Base-by-base conservation (phyloP, 30 jellyfish, hydroid and myxozoan genomes). In the Pelagia noctiluca region DNA sequence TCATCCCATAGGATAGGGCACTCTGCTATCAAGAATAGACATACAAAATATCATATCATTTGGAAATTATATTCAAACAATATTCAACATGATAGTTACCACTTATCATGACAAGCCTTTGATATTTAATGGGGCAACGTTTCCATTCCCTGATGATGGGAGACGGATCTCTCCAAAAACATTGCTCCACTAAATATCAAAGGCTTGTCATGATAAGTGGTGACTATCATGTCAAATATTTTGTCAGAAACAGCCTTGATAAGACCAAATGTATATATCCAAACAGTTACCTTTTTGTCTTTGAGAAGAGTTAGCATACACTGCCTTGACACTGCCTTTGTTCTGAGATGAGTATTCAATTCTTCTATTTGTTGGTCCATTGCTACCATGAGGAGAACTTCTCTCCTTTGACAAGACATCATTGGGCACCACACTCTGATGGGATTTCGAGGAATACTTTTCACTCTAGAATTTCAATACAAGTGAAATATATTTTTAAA, bases 341-440 rank as follows among this genome's bases (percentile, higher is more conserved):
- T 24, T 33, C 35, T 69, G 86, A 18, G 78, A 67, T 11, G 92
- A 54, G 37, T 69, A 82, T 8, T 82, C 92, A 61, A 23, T 75
- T 47, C 92, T 69, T 82, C 74, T 82, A 54, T 80, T 67, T 82
- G 92, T 54, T 31, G 92, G 86, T 29, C 92, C 92, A 82, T 82
- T 82, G 86, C 85, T 68, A 63, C 80, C 82, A 52, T 66, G 92
- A 49, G 92, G 92, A 50, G 92, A 82, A 67, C 60, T 52, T 57
- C 92, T 82, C 70, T 82, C 92, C 71, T 82, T 82, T 34, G 85
- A 67, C 38, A 80, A 82, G 66, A 70, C 22, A 50, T 82, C 86
- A 68, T 81, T 82, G 82, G 32, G 63, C 74, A 61, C 74, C 33
- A 80, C 82, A 10, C 74, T 82, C 53, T 68, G 92, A 50, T 82